phyloP scores from a whole-genome alignment of 2,113 vertebrate genomes.

The Microcebus ravelobensis region DNA sequence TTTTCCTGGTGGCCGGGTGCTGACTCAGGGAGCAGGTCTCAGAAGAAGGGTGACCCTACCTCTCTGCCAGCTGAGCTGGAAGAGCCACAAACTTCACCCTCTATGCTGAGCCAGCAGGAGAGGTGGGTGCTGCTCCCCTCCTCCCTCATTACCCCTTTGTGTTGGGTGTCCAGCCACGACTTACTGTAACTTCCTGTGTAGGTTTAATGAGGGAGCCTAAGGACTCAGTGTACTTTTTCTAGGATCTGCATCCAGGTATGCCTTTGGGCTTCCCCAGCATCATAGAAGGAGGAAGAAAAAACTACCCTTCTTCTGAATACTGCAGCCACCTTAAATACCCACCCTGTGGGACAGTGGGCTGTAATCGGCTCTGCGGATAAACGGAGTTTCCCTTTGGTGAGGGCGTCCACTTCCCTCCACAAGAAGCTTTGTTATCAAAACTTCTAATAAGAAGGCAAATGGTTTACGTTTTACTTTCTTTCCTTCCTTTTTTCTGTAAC shows the following conservation, averaged over 20 bases:
- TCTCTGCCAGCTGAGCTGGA: background rate
- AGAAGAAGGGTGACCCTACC: background rate
- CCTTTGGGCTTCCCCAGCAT: background rate
- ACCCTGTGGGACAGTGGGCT: background rate
- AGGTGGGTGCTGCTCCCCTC: too few relatives aligned
- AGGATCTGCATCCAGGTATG: background rate
- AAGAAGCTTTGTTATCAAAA: background rate
- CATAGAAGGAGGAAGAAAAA: background rate
- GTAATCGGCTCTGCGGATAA: background rate
- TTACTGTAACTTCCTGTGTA: background rate
- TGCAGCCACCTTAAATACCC: background rate
- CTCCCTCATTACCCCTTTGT: background rate
- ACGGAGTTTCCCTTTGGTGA: background rate
- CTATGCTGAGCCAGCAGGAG: background rate
- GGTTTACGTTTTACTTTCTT: background rate
- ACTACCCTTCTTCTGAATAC: background rate
- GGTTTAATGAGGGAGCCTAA: background rate
- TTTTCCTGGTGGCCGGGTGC: background rate
- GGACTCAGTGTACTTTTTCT: background rate
- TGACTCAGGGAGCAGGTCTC: background rate
- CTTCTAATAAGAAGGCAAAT: slow-evolving; percentile 26
- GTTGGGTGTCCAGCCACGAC: background rate
- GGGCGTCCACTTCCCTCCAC: background rate
- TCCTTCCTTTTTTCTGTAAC: background rate
- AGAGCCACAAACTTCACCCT: background rate